Evolutionary conservation across 2,888 invertebrate species (phyloP).

Genomic region (Amblyjoppa fuscipennis): DNA sequence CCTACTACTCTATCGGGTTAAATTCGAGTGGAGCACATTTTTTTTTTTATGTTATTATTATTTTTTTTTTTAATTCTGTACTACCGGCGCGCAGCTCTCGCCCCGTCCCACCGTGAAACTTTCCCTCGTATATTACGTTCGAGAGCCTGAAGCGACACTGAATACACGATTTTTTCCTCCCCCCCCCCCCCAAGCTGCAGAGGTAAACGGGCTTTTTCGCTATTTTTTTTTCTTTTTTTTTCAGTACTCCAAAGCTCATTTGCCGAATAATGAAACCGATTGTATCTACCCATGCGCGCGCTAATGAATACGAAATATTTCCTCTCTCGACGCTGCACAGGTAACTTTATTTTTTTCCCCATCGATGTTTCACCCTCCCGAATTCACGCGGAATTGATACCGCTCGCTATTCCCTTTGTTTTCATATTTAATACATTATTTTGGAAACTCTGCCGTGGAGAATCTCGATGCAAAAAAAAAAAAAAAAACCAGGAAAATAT

Average conservation of each 20-base stretch:
- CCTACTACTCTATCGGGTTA: conserved; percentile 14
- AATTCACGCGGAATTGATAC: background rate
- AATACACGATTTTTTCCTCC: conserved; percentile 15
- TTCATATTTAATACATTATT: background rate
- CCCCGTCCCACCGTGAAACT: background rate
- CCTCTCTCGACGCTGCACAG: conserved; percentile 31
- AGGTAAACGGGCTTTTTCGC: background rate
- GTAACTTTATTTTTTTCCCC: background rate
- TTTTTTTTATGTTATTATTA: conserved; percentile 23
- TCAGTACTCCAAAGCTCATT: conserved; percentile 15
- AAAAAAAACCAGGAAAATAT: background rate
- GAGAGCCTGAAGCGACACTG: conserved; percentile 12
- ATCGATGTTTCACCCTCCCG: background rate
- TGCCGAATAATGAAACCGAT: conserved; percentile 21
- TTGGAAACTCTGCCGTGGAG: background rate
- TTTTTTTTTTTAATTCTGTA: background rate
- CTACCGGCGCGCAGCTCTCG: conserved; percentile 1
- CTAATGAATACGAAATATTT: background rate
- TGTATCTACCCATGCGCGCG: background rate
- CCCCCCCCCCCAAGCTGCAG: background rate
- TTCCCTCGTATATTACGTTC: conserved; percentile 5
- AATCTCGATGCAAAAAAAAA: background rate
- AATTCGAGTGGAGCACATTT: conserved; percentile 34
- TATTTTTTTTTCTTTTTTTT: background rate
- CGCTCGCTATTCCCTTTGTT: background rate